Evolutionary conservation across 1,140 invertebrate genomes (phyloP).

Genomic region (Lordiphosa collinella): DNA sequence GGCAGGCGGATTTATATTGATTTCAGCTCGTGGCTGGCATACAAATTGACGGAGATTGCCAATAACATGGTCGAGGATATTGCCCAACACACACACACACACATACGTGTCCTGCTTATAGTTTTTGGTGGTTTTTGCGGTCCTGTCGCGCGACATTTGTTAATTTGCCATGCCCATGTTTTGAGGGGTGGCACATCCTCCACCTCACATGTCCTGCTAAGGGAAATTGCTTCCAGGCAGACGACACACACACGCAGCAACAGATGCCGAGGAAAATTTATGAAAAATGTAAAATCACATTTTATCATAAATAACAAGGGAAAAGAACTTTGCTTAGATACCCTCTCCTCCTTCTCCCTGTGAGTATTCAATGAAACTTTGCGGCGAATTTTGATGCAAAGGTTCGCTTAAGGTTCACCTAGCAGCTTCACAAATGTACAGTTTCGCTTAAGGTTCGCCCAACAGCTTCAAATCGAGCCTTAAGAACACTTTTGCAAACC

Average conservation of each 20-base stretch:
- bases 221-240: conserved; percentile 43
- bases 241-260: conserved; percentile 23
- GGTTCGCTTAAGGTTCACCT: no score
- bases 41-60: conserved; percentile 64
- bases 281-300: conserved; percentile 11
- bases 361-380: no score
- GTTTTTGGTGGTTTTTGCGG: conserved; percentile 38
- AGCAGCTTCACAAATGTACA: no score
- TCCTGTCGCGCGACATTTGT: conserved; percentile 65
- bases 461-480: no score
- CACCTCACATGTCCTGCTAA: conserved; percentile 43
- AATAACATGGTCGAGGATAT: conserved; percentile 52
- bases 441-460: no score
- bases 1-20: conserved; percentile 61
- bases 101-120: conserved; percentile 30
- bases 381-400: no score
- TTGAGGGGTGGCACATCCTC: neutral
- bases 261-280: conserved; percentile 30
- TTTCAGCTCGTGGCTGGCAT: conserved; percentile 56
- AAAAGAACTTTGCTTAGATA: neutral
- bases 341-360: no score
- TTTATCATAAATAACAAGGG: conserved; percentile 29
- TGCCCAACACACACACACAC: conserved; percentile 15
- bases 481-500: no score
- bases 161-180: conserved; percentile 60